Percentiles rank a stretch among this genome's conserved stretches.
phyloP scores from a whole-genome alignment of 2,113 vertebrate genomes.

The Anolis sagrei region DNA sequence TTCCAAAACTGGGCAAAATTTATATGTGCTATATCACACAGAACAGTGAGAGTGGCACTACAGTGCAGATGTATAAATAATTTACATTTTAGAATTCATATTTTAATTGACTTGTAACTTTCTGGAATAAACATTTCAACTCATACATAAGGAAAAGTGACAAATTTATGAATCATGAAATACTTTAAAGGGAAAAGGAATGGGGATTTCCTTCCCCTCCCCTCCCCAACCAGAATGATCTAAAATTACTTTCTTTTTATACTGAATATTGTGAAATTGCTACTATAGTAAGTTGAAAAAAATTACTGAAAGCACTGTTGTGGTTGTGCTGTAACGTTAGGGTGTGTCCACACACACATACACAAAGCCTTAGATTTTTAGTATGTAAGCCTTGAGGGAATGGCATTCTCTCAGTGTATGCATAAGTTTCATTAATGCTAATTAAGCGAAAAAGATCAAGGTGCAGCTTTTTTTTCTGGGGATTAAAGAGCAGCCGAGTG shows the following conservation, averaged over 20 bases:
- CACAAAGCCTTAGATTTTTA: slow-evolving; percentile 34
- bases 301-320: slow-evolving; percentile 39
- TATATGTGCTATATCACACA: neutral
- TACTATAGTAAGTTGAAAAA: slow-evolving; percentile 18
- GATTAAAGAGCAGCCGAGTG: slow-evolving; percentile 72
- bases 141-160: neutral
- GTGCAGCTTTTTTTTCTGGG: slow-evolving; percentile 62
- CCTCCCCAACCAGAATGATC: too few species aligned
- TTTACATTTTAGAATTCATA: neutral
- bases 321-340: slow-evolving; percentile 13
- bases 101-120: neutral
- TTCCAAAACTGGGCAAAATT: neutral
- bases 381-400: slow-evolving; percentile 36
- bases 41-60: too few species aligned
- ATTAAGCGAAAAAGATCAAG: slow-evolving; percentile 62
- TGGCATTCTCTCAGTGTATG: slow-evolving; percentile 47
- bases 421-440: slow-evolving; percentile 60
- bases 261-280: slow-evolving; percentile 35
- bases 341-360: too few species aligned
- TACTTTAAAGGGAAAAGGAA: neutral
- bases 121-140: neutral
- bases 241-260: slow-evolving; percentile 21
- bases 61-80: neutral
- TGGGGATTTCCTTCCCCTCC: too few species aligned
- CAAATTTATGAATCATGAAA: neutral